Evolutionary conservation across 2,113 vertebrate species (phyloP), one percentile per base, ranked within the genome.

Genomic region (Hassar affinis): DNA sequence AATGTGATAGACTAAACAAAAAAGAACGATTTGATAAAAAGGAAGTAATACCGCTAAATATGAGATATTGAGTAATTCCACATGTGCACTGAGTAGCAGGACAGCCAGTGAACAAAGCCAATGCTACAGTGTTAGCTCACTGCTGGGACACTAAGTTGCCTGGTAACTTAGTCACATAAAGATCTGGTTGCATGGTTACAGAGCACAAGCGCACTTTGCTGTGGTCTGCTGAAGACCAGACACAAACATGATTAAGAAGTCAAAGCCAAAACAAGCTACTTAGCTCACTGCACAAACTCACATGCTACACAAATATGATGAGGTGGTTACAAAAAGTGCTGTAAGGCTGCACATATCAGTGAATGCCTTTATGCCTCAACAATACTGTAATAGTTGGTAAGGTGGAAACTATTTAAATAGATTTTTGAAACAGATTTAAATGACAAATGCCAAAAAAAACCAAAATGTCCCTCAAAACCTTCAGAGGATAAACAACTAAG

Each of bases 91-190:
- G 51, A 38, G 51, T 17, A 52, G 56, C 68, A 51, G 47, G 68
- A 15, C 54, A 74, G 77, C 45, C 25, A 42, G 17, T 76, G 57
- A 72, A 54, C 12, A 38, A 61, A 61, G 83, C 45, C n/a, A 30
- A 10, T 71, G n/a, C 30, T 74, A 74, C 54, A 61, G 25, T 11
- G 56, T 74, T 59, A 84, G 64, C 56, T 72, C 77, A 72, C 56
- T 49, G 66, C 66, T 74, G 68, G 66, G 42, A 80, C 66, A 62
- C 52, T 30, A 84, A 84, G 83, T 80, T 84, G 83, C 77, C 68
- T 84, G 64, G 77, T 79, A 84, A 84, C 83, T 71, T 76, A 61
- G 76, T 79, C 77, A 79, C 77, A 84, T 79, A 84, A 71, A 84
- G 83, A 79, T 72, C 64, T 61, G 42, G 76, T 72, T 78, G 77